These are phyloP conservation scores for Albula glossodonta DNA, from an alignment of 2,113 vertebrate species.

Conservation along the genomic window DNA sequence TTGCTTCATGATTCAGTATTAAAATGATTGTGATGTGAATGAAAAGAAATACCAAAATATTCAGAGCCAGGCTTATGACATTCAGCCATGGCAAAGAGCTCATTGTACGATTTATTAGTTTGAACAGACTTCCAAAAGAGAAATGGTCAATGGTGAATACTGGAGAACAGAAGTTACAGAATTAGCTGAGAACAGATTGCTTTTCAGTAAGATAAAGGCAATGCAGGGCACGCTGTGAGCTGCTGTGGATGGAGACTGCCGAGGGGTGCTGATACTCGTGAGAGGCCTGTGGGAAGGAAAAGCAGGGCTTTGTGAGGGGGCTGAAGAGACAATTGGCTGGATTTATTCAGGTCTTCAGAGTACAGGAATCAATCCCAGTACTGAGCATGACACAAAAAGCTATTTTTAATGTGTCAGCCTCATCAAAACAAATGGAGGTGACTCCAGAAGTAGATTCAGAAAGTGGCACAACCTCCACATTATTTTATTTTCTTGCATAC, in stretches of 20 bases:
- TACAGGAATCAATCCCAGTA: neutral
- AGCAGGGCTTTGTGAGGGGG: neutral
- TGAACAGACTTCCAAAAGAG: conserved; percentile 6
- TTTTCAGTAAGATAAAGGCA: conserved; percentile 23
- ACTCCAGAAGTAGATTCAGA: neutral
- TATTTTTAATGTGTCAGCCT: neutral
- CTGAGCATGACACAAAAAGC: neutral
- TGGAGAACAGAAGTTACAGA: neutral
- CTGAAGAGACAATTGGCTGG: neutral
- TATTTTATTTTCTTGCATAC: neutral
- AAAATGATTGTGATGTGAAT: neutral
- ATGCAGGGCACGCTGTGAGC: neutral
- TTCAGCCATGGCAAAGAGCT: neutral
- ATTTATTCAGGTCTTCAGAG: neutral
- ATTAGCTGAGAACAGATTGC: conserved; percentile 23
- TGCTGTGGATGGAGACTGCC: neutral
- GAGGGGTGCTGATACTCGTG: neutral
- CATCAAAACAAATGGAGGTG: neutral
- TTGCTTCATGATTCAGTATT: neutral
- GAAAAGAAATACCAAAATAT: neutral
- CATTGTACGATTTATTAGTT: neutral
- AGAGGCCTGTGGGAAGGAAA: neutral
- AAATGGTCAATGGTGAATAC: neutral
- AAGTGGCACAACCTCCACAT: neutral
- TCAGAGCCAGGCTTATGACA: neutral